Conservation (phyloP, 2,888 invertebrate species). For the Drosophila peninsularis region DNA sequence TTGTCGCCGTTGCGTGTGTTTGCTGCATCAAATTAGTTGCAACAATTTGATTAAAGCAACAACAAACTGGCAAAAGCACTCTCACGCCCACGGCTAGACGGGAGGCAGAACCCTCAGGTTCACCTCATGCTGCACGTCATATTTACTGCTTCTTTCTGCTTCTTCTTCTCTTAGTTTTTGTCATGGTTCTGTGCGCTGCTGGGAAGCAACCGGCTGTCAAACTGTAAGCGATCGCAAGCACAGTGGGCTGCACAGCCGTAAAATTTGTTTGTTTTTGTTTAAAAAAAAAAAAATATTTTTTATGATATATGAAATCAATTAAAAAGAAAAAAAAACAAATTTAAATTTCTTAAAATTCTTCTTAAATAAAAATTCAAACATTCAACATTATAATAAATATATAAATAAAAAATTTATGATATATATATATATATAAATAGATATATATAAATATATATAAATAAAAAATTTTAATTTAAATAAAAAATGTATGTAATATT, state of each 20-base stretch:
- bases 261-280: not conserved
- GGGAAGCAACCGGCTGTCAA: constrained; percentile 38
- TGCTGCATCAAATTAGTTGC: constrained; percentile 67
- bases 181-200: constrained; percentile 45
- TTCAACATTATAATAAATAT: too few species aligned
- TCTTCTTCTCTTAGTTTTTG: constrained; percentile 8
- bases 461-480: too few species aligned
- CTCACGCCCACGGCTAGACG: constrained; percentile 67
- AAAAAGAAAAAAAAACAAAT: too few species aligned
- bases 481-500: too few species aligned
- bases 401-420: too few species aligned
- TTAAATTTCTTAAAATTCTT: too few species aligned
- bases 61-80: constrained; percentile 30
- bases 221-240: constrained; percentile 36
- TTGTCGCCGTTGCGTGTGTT: constrained; percentile 27
- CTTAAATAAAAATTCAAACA: too few species aligned
- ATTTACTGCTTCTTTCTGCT: not conserved
- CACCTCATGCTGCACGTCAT: constrained; percentile 38
- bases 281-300: too few species aligned
- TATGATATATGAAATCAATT: too few species aligned
- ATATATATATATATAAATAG: too few species aligned
- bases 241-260: constrained; percentile 10
- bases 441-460: too few species aligned
- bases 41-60: constrained; percentile 56
- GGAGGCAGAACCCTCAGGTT: constrained; percentile 26